Evolutionary conservation across 2,113 vertebrate species (phyloP).

Genomic region (Cyphomyrus discorhynchus): DNA sequence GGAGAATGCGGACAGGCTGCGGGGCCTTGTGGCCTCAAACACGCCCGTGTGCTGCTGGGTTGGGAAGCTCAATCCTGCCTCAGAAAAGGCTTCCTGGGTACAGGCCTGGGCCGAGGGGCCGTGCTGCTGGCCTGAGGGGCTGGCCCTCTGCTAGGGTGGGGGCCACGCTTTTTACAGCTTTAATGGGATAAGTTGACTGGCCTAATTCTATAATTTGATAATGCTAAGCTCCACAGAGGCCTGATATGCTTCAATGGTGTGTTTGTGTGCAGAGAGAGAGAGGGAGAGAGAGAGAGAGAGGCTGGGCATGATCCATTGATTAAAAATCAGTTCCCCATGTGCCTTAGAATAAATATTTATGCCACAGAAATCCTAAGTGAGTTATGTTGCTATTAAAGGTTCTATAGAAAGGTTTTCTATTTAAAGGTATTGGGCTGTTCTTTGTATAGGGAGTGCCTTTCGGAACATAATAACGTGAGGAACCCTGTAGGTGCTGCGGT

Average conservation of each 20-base stretch:
- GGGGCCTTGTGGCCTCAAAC: conserved; percentile 38
- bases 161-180: conserved; percentile 46
- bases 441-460: background rate
- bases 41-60: conserved; percentile 40
- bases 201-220: conserved; percentile 56
- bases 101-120: conserved; percentile 25
- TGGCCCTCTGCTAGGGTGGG: conserved; percentile 19
- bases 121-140: background rate
- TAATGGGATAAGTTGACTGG: conserved; percentile 53
- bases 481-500: background rate
- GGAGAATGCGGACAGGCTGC: background rate
- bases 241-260: conserved; percentile 40
- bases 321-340: conserved; percentile 42
- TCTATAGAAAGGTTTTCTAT: background rate
- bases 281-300: conserved; percentile 10
- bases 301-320: conserved; percentile 42
- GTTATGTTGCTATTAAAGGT: background rate
- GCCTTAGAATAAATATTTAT: conserved; percentile 29
- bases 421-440: background rate
- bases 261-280: conserved; percentile 39
- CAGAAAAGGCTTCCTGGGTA: conserved; percentile 37
- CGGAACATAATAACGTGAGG: background rate
- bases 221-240: conserved; percentile 45
- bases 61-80: conserved; percentile 45
- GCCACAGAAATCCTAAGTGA: conserved; percentile 19